Evolutionary conservation across 1,140 invertebrate species (phyloP).

Genomic region (Octopus bimaculoides): DNA sequence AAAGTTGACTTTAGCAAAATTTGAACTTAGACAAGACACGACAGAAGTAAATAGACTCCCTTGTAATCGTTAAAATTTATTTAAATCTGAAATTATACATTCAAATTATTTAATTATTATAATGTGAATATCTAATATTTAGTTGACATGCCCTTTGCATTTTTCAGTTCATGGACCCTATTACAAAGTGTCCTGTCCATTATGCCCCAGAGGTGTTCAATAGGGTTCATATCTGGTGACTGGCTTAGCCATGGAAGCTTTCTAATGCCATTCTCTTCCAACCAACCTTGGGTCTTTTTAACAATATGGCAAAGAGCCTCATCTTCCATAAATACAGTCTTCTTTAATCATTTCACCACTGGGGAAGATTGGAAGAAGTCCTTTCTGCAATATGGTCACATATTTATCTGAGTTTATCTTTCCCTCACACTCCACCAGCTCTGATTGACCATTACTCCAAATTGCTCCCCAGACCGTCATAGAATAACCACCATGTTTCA

Average conservation of each 20-base stretch:
- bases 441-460: neutral
- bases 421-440: neutral
- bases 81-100: too few species aligned
- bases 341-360: neutral
- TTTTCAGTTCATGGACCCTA: too few species aligned
- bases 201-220: neutral
- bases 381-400: neutral
- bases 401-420: neutral
- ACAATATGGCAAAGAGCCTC: neutral
- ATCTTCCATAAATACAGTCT: neutral
- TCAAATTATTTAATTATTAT: too few species aligned
- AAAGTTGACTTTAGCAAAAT: too few species aligned
- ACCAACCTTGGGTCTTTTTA: neutral
- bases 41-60: too few species aligned
- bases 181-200: neutral
- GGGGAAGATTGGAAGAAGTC: neutral
- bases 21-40: too few species aligned
- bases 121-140: too few species aligned
- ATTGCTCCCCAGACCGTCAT: neutral
- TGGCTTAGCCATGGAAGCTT: neutral
- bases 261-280: neutral
- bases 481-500: constrained; percentile 1
- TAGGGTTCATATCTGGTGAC: neutral
- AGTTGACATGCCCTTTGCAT: too few species aligned
- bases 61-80: too few species aligned